Percentiles rank a stretch among this genome's conserved stretches.
phyloP scores from a whole-genome alignment of 2,888 invertebrate species.

The Dioctria linearis region DNA sequence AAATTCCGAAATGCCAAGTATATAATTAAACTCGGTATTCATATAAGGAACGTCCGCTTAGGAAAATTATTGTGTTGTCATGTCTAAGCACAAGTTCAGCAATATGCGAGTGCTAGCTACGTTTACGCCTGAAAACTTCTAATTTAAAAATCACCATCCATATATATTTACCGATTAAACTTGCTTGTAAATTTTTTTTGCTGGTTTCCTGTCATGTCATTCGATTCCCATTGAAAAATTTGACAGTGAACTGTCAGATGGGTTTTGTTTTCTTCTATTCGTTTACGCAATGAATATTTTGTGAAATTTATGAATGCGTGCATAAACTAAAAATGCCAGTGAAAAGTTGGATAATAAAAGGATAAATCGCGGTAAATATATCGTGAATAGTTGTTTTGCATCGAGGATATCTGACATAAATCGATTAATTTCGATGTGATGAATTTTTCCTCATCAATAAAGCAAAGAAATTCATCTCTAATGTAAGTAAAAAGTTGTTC shows the following conservation, averaged over 20 bases:
- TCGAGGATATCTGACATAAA: neutral
- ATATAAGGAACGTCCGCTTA: no score
- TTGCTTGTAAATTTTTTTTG: neutral
- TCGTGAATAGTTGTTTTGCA: constrained; percentile 9
- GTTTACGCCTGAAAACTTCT: no score
- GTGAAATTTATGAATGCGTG: constrained; percentile 6
- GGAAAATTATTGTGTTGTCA: no score
- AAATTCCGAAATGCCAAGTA: no score
- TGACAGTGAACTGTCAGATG: constrained; percentile 18
- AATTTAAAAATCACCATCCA: neutral
- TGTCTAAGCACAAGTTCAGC: no score
- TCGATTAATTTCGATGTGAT: constrained; percentile 24
- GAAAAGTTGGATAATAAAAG: constrained; percentile 4
- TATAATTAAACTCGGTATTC: no score
- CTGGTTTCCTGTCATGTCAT: no score
- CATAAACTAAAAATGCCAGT: constrained; percentile 12
- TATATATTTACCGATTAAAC: neutral
- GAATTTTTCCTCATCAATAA: constrained; percentile 64
- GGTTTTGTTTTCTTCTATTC: constrained; percentile 30
- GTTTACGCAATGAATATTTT: constrained; percentile 21
- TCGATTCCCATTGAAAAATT: neutral
- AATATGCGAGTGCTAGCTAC: no score
- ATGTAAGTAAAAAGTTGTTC: constrained; percentile 52
- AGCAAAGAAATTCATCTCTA: constrained; percentile 56
- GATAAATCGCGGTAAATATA: constrained; percentile 31